A percentile compares a stretch with the other conserved stretches of the same genome.
Conservation (phyloP, 2,888 invertebrate genomes). For the Helleia helle region DNA sequence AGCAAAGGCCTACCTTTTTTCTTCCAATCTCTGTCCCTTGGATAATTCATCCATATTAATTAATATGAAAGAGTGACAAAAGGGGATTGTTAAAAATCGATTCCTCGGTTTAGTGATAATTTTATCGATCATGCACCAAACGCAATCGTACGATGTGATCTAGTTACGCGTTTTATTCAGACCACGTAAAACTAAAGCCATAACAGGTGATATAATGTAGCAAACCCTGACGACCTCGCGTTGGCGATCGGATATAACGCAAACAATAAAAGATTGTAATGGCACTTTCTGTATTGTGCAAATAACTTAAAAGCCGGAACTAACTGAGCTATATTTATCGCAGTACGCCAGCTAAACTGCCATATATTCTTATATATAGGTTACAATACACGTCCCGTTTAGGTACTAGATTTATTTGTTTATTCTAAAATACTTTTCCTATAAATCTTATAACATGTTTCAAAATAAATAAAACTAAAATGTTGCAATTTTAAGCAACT, state of each 20-base stretch:
- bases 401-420: slow-evolving; percentile 9
- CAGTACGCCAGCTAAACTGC: slow-evolving; percentile 6
- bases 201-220: too few relatives aligned
- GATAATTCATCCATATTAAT: too few relatives aligned
- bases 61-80: too few relatives aligned
- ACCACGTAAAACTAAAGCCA: too few relatives aligned
- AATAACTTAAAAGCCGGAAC: slow-evolving; percentile 14
- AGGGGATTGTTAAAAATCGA: too few relatives aligned
- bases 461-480: not conserved
- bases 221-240: not conserved
- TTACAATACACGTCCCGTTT: slow-evolving; percentile 11
- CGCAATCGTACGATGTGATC: too few relatives aligned
- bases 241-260: slow-evolving; percentile 1
- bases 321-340: slow-evolving; percentile 12
- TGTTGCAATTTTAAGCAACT: too few relatives aligned
- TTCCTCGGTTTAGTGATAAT: too few relatives aligned
- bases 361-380: slow-evolving; percentile 8
- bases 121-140: too few relatives aligned
- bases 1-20: too few relatives aligned
- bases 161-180: too few relatives aligned
- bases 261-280: slow-evolving; percentile 10
- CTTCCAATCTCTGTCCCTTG: too few relatives aligned
- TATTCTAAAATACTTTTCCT: slow-evolving; percentile 6
- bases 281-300: slow-evolving; percentile 11
- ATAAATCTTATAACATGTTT: not conserved